Evolutionary conservation across 2,797 vertebrate genomes (phyloP).

Genomic region (Pseudotriccus pelzelni): DNA sequence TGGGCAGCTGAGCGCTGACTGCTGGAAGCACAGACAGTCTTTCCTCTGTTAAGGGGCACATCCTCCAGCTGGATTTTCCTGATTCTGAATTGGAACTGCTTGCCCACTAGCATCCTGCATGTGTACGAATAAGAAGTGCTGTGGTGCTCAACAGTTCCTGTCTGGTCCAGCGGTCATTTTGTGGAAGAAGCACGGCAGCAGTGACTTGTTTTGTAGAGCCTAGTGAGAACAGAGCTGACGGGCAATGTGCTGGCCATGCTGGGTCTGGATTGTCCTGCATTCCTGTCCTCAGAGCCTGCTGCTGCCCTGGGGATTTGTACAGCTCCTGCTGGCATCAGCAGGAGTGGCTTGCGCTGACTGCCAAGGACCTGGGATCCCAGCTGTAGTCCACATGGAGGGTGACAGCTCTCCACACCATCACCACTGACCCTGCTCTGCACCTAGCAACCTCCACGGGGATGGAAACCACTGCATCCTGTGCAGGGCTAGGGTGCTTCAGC

Average conservation of each 20-base stretch:
- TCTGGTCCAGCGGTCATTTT: fast-evolving
- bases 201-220: not conserved
- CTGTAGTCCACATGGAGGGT: not conserved
- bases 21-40: not conserved
- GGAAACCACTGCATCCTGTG: not conserved
- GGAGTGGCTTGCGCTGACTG: not conserved
- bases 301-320: not conserved
- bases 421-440: not conserved
- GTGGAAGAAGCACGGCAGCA: not conserved
- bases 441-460: fast-evolving
- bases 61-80: not conserved
- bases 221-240: not conserved
- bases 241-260: fast-evolving
- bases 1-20: not conserved
- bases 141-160: not conserved
- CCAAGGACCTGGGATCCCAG: not conserved
- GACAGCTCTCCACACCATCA: not conserved
- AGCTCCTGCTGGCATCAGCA: not conserved
- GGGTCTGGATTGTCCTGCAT: not conserved
- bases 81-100: not conserved
- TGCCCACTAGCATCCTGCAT: not conserved
- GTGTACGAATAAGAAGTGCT: not conserved
- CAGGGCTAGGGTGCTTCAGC: not conserved
- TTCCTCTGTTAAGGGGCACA: not conserved
- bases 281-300: not conserved